Evolutionary conservation across 2,888 invertebrate genomes (phyloP), one percentile per base, ranked within the genome.

Genomic region (Leptinotarsa rubiginosa): DNA sequence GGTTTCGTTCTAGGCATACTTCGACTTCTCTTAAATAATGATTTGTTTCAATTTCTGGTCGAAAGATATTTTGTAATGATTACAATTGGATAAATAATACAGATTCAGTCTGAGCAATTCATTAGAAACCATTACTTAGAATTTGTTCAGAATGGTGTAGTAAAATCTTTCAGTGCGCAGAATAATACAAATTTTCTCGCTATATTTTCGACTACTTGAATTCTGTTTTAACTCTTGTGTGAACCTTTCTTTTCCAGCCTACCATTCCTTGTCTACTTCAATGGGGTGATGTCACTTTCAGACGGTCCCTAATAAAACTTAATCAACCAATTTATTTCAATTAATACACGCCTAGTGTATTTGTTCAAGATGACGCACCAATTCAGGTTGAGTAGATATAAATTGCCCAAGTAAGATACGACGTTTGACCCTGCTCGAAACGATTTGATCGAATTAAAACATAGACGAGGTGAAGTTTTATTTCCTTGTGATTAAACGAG

Each of bases 311-410:
- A 54, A 68, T 68, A 16, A 50, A 54, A 31, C 52, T 41, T 41
- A 54, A 68, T 68, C 50, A 52, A 18, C 54, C 69, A 69, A 69
- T 69, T 69, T 56, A 16, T 22, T 69, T 41, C 69, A 69, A 69
- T 69, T 56, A 69, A 62, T 62, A 41, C n/a, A 41, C 62, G 62
- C 62, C 62, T 41, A 62, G 62, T 10, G 62, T 31, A 41, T 62
- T 62, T 41, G 41, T 62, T 62, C 62, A 62, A 62, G 62, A 62
- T 62, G 62, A 62, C 62, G 41, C 25, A 62, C 41, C 25, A 62
- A 62, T 62, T 62, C 62, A 31, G 62, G 31, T 62, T 41, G 31
- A 62, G 62, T 31, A 62, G 62, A 62, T 62, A 62, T 62, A 62
- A 62, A 62, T 62, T 62, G 41, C 41, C 62, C 16, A 7, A 62